These are phyloP conservation scores for Yponomeuta sedellus DNA, from an alignment of 2,888 invertebrate genomes.

Conservation along the genomic window DNA sequence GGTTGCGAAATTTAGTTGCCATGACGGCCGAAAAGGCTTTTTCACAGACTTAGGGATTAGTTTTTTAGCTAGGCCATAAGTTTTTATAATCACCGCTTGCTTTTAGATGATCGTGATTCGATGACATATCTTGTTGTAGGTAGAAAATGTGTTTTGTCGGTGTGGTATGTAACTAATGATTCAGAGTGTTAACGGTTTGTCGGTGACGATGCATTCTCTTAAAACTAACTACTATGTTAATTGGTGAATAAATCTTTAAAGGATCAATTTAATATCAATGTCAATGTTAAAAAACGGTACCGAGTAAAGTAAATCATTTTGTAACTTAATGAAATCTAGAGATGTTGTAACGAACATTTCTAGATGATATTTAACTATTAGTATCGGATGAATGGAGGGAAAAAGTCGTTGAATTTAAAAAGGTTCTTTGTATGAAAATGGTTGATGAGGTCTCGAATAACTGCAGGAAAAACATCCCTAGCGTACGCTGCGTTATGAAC, in stretches of 20 bases:
- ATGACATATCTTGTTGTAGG: conserved; percentile 73
- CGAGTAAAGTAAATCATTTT: conserved; percentile 6
- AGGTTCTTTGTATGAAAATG: not conserved
- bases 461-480: not conserved
- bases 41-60: conserved; percentile 23
- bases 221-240: not conserved
- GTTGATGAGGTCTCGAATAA: not conserved
- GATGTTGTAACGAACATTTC: not conserved
- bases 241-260: not conserved
- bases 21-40: too few species aligned
- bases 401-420: conserved; percentile 12
- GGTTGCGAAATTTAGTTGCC: too few species aligned
- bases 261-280: conserved; percentile 14
- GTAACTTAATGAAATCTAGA: conserved; percentile 7
- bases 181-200: conserved; percentile 3
- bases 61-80: conserved; percentile 25
- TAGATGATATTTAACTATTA: conserved; percentile 12
- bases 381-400: conserved; percentile 5
- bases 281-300: conserved; percentile 12
- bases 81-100: conserved; percentile 52
- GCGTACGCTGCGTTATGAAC: conserved; percentile 27
- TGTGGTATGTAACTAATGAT: conserved; percentile 38
- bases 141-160: conserved; percentile 61
- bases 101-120: conserved; percentile 67
- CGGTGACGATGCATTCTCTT: not conserved